phyloP scores from a whole-genome alignment of 2,888 invertebrate genomes.

The Pteria penguin region DNA sequence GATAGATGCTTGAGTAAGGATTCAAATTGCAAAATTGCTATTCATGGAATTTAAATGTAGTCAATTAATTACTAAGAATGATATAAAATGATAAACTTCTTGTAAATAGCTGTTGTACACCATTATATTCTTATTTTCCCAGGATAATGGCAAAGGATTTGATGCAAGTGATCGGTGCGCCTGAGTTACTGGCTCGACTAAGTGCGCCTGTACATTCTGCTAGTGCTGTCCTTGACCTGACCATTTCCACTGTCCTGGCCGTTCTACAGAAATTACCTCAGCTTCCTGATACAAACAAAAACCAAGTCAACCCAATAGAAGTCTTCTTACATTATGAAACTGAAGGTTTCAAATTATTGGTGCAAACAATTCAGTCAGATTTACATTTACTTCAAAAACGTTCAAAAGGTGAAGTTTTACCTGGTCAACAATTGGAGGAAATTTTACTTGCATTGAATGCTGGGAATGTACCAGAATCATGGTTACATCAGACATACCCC shows the following conservation, averaged over 20 bases:
- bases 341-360: conserved; percentile 59
- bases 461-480: conserved; percentile 66
- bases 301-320: conserved; percentile 73
- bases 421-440: conserved; percentile 53
- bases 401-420: conserved; percentile 61
- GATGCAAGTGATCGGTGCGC: conserved; percentile 71
- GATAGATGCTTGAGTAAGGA: no score
- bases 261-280: conserved; percentile 60
- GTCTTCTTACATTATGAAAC: conserved; percentile 71
- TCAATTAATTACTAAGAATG: no score
- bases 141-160: conserved; percentile 68
- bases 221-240: conserved; percentile 50
- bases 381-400: conserved; percentile 57
- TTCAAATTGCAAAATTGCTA: no score
- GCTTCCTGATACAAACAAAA: conserved; percentile 64
- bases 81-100: no score
- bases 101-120: no score
- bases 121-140: conserved; percentile 28
- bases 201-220: conserved; percentile 48
- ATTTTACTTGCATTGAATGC: conserved; percentile 65
- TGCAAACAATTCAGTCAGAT: conserved; percentile 61
- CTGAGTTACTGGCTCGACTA: conserved; percentile 65
- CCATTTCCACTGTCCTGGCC: conserved; percentile 56
- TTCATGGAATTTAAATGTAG: no score
- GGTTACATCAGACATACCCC: conserved; percentile 68